Conservation (phyloP, 92 coral and sea anemone species). For the Plumapathes pennacea region DNA sequence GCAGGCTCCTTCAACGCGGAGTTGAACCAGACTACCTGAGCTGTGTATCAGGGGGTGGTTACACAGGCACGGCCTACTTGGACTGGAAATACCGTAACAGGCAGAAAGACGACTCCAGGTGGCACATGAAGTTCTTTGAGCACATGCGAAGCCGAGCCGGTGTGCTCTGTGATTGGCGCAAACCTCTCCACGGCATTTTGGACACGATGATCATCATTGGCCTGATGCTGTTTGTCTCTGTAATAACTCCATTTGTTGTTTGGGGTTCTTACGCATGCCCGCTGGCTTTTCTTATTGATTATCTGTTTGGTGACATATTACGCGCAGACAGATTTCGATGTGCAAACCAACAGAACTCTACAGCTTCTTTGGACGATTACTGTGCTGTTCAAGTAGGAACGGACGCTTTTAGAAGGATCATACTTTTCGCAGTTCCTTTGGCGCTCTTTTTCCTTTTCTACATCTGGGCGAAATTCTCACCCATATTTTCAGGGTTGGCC, state of each 20-base stretch:
- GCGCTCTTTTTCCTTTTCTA: conserved; percentile 8
- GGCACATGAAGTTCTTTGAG: conserved; percentile 46
- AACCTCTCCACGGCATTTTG: conserved; percentile 18
- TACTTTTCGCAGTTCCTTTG: background rate
- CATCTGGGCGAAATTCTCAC: conserved; percentile 8
- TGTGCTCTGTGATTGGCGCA: conserved; percentile 54
- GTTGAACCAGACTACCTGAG: conserved; percentile 29
- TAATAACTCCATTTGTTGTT: conserved; percentile 22
- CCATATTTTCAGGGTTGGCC: too few relatives aligned
- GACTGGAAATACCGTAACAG: conserved; percentile 58
- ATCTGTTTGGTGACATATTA: conserved; percentile 34
- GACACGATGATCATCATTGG: conserved; percentile 16
- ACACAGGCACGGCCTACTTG: conserved; percentile 66
- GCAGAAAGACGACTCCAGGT: conserved; percentile 5
- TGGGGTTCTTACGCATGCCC: conserved; percentile 61
- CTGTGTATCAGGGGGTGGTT: conserved; percentile 60
- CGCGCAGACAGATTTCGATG: too few relatives aligned
- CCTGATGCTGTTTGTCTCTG: conserved; percentile 22
- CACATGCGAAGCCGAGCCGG: conserved; percentile 52
- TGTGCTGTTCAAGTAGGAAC: background rate
- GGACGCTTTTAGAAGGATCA: conserved; percentile 5
- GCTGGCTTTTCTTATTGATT: conserved; percentile 29
- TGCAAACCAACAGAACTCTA: too few relatives aligned
- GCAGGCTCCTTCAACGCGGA: conserved; percentile 39
- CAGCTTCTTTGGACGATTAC: too few relatives aligned